phyloP scores from a whole-genome alignment of 2,113 vertebrate genomes.

The Cavia porcellus region DNA sequence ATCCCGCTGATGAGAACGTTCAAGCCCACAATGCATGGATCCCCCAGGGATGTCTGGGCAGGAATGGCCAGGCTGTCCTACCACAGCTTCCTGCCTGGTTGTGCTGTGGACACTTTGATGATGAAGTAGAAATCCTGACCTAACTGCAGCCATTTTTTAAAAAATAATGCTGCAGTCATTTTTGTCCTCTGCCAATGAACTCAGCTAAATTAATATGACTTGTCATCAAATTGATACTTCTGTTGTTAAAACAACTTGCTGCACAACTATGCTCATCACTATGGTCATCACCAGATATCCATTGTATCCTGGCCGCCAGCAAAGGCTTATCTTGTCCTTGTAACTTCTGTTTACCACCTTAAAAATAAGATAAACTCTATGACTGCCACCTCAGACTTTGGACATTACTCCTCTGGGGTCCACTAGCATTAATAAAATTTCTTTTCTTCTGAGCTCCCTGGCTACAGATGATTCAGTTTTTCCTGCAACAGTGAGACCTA shows the following conservation, averaged over 20 bases:
- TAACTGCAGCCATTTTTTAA: background rate
- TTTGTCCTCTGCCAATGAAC: background rate
- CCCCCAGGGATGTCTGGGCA: background rate
- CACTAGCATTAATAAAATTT: background rate
- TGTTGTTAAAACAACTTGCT: background rate
- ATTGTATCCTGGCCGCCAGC: background rate
- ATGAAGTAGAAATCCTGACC: background rate
- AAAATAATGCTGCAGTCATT: background rate
- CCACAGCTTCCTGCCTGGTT: background rate
- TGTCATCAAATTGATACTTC: background rate
- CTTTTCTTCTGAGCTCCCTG: background rate
- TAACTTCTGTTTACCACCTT: background rate
- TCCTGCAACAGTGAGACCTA: background rate
- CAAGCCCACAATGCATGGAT: background rate
- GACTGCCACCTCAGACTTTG: background rate
- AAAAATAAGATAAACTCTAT: background rate
- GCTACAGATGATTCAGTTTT: background rate
- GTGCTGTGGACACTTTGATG: background rate
- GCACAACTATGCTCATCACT: background rate
- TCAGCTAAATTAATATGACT: background rate
- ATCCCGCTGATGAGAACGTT: background rate
- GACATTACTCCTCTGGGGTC: background rate
- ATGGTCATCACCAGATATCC: background rate
- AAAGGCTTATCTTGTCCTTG: background rate
- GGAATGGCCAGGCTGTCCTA: background rate